Conservation (phyloP, 2,113 vertebrate genomes). For the Cygnus buccinator region DNA sequence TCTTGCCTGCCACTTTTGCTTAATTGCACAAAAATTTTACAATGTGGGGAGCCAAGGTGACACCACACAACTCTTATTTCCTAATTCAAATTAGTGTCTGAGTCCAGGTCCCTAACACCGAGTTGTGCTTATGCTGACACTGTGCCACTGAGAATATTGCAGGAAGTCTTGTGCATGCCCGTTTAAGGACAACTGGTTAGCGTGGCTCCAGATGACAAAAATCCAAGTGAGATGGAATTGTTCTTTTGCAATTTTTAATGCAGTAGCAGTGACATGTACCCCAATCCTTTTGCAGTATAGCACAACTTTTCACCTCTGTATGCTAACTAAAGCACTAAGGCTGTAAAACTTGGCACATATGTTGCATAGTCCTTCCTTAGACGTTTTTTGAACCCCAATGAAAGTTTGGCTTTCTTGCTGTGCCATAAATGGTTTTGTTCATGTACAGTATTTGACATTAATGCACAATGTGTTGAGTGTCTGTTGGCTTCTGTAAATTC, state of each 20-base stretch:
- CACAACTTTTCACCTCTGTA: not conserved
- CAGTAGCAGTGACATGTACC: not conserved
- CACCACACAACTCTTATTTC: not conserved
- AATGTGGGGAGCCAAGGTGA: not conserved
- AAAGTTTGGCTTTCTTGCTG: not conserved
- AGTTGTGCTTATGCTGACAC: not conserved
- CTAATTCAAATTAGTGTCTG: not conserved
- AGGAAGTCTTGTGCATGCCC: not conserved
- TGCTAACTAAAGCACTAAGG: not conserved
- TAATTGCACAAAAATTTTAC: constrained; percentile 8
- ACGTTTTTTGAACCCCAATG: not conserved
- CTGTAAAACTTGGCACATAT: constrained; percentile 22
- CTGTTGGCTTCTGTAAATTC: constrained; percentile 26
- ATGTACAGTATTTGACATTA: not conserved
- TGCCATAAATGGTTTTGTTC: not conserved
- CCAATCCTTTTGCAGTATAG: not conserved
- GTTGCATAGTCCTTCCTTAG: not conserved
- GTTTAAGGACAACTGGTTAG: not conserved
- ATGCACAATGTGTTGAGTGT: not conserved
- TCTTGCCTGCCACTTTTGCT: constrained; percentile 16
- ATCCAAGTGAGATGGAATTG: not conserved
- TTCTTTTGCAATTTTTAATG: not conserved
- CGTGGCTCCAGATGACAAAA: not conserved
- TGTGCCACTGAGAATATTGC: not conserved
- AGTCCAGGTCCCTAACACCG: not conserved